These are phyloP conservation scores for Prosopocoilus inquinatus DNA, from an alignment of 2,888 invertebrate genomes.

Conservation along the genomic window DNA sequence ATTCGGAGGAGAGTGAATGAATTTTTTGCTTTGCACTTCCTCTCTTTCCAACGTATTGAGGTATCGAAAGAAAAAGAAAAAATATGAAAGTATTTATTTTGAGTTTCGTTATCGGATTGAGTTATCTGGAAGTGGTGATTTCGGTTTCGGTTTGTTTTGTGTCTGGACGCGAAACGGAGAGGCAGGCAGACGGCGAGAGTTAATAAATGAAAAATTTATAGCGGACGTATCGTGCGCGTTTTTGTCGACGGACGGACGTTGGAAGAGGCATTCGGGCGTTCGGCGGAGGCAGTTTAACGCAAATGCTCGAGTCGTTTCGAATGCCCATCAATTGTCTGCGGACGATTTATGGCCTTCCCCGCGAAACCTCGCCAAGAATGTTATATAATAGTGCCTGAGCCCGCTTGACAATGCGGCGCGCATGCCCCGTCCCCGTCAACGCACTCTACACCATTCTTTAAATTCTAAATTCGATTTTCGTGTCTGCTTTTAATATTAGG, in stretches of 20 bases:
- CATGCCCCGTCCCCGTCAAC: not conserved
- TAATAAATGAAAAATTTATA: not conserved
- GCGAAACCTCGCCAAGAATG: constrained; percentile 4
- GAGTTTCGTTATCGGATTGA: not conserved
- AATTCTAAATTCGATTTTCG: not conserved
- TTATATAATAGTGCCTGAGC: constrained; percentile 5
- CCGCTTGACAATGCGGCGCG: constrained; percentile 1
- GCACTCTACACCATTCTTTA: constrained; percentile 1
- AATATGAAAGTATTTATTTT: constrained; percentile 13
- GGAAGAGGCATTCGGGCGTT: constrained; percentile 1
- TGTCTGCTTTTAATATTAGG: not conserved
- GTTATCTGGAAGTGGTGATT: not conserved
- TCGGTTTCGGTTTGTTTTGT: not conserved
- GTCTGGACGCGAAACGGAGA: not conserved
- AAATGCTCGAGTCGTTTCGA: constrained; percentile 5
- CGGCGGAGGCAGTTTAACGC: constrained; percentile 4
- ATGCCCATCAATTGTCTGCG: constrained; percentile 4
- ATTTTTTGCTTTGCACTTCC: too few relatives aligned
- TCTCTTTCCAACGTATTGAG: too few relatives aligned
- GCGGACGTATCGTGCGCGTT: not conserved
- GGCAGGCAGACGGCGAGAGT: not conserved
- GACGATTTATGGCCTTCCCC: constrained; percentile 4
- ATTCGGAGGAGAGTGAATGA: too few relatives aligned
- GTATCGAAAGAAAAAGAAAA: too few relatives aligned
- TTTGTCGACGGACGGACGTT: not conserved